These are phyloP conservation scores for Echeneis naucrates DNA, from an alignment of 2,797 vertebrate genomes.

Conservation along the genomic window DNA sequence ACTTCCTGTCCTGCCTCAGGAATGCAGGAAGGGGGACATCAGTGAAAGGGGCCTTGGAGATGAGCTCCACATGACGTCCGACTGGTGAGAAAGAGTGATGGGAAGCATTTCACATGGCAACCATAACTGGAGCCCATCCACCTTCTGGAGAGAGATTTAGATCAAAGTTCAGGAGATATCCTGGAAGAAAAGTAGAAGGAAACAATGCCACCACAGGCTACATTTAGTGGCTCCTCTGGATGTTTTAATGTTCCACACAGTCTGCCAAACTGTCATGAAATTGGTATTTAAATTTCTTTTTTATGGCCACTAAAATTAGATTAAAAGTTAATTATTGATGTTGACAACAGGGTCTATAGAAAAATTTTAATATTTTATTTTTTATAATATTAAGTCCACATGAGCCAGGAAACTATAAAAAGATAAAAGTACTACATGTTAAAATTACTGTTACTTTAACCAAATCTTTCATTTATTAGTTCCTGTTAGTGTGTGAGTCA, in stretches of 20 bases:
- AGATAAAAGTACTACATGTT: no score
- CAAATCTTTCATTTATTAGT: not conserved
- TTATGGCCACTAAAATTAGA: not conserved
- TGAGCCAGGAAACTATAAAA: not conserved
- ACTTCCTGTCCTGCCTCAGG: constrained; percentile 67
- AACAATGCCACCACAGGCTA: not conserved
- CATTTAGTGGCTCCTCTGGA: not conserved
- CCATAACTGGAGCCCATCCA: constrained; percentile 15
- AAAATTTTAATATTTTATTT: not conserved
- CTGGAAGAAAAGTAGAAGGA: not conserved
- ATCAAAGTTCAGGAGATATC: not conserved
- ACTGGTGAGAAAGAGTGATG: constrained; percentile 22
- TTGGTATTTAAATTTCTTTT: not conserved
- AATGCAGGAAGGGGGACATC: constrained; percentile 64
- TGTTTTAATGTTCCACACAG: not conserved
- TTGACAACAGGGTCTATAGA: not conserved
- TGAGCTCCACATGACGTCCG: constrained; percentile 58
- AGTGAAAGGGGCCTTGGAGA: constrained; percentile 56
- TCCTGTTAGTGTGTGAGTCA: not conserved
- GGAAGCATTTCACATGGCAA: constrained; percentile 11
- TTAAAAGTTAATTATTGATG: not conserved
- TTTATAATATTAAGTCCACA: no score
- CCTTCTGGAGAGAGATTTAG: constrained; percentile 4
- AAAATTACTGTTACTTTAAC: no score
- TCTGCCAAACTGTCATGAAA: not conserved